phyloP scores from a whole-genome alignment of 1,140 invertebrate species.

The Papilio aristodemus region DNA sequence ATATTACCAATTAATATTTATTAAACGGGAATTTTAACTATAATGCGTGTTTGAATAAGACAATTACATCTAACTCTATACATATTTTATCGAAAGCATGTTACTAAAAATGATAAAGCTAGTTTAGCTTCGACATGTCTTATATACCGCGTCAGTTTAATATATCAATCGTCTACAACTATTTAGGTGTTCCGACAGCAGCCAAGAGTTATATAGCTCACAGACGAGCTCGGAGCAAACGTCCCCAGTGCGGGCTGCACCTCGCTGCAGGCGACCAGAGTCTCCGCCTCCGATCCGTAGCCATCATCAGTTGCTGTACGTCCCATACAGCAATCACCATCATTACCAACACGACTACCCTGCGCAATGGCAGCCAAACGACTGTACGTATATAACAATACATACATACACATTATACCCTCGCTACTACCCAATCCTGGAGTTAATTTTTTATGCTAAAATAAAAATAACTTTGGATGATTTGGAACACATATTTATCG shows the following conservation, averaged over 20 bases:
- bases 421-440: no score
- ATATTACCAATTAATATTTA: no score
- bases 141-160: not conserved
- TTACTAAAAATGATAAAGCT: no score
- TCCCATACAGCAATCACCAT: slow-evolving; percentile 84
- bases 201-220: slow-evolving; percentile 72
- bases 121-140: not conserved
- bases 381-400: slow-evolving; percentile 54
- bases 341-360: slow-evolving; percentile 69
- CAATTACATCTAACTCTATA: no score
- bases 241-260: slow-evolving; percentile 59
- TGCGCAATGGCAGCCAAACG: slow-evolving; percentile 57
- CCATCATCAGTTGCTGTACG: slow-evolving; percentile 87
- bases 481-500: no score
- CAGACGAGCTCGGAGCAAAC: slow-evolving; percentile 73
- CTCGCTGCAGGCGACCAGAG: slow-evolving; percentile 81
- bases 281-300: slow-evolving; percentile 84
- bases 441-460: no score
- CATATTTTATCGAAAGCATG: no score
- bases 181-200: slow-evolving; percentile 72
- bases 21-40: no score
- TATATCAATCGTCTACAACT: not conserved
- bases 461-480: no score
- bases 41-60: no score
- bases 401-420: no score